A percentile compares a stretch with the other conserved stretches of the same genome.
Evolutionary conservation across 1,140 invertebrate species (phyloP).

Genomic region (Sarcophaga peregrina): DNA sequence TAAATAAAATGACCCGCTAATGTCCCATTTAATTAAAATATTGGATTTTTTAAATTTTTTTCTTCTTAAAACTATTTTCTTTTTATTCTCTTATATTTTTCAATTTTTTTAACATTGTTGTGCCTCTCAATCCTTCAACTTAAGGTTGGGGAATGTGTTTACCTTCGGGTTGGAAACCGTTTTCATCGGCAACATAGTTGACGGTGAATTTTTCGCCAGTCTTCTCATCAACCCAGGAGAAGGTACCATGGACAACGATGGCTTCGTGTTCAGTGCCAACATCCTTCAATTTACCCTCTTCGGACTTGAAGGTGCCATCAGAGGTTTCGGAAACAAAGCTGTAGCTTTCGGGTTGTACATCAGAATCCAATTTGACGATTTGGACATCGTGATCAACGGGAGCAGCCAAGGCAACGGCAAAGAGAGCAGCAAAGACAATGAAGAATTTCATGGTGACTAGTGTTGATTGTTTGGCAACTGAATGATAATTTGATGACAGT

Average conservation of each 20-base stretch:
- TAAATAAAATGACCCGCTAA: too few relatives aligned
- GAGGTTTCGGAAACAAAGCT: conserved; percentile 68
- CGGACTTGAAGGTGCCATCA: conserved; percentile 73
- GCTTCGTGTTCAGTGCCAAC: conserved; percentile 70
- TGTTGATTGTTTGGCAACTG: background rate
- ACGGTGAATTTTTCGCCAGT: conserved; percentile 68
- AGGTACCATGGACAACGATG: conserved; percentile 72
- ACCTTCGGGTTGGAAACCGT: conserved; percentile 72
- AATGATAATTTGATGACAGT: too few relatives aligned
- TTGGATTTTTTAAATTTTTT: too few relatives aligned
- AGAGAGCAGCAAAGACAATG: conserved; percentile 44
- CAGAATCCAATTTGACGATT: background rate
- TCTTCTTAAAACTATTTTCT: too few relatives aligned
- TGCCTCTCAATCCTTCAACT: background rate
- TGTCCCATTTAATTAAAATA: too few relatives aligned
- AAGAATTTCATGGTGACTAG: conserved; percentile 44
- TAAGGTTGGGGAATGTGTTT: conserved; percentile 74
- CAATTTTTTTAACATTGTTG: too few relatives aligned
- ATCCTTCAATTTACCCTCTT: conserved; percentile 74
- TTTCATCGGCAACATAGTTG: conserved; percentile 70
- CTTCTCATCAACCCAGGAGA: conserved; percentile 74
- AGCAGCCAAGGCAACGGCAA: conserved; percentile 41
- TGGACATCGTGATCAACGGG: background rate
- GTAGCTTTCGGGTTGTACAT: conserved; percentile 18
- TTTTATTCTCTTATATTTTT: too few relatives aligned